phyloP scores from a whole-genome alignment of 2,113 vertebrate species.

The Apus apus region DNA sequence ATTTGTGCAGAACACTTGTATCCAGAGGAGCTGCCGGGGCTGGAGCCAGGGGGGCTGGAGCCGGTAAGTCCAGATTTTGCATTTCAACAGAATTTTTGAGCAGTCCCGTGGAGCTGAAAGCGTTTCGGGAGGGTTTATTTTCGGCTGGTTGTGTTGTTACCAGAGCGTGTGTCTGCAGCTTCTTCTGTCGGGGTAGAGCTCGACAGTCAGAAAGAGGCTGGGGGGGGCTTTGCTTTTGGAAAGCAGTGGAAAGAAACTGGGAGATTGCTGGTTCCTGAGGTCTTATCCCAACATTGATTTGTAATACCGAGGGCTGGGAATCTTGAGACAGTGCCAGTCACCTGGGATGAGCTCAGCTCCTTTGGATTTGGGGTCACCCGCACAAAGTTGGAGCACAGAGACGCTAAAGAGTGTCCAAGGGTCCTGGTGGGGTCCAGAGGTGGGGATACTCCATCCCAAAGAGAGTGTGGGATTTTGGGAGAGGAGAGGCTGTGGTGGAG shows the following conservation, averaged over 20 bases:
- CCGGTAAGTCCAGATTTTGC: too few relatives aligned
- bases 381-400: neutral
- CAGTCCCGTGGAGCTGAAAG: neutral
- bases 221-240: neutral
- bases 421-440: too few relatives aligned
- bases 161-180: neutral
- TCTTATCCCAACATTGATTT: neutral
- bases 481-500: neutral
- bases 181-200: fast-evolving
- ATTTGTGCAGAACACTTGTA: neutral
- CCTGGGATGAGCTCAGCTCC: fast-evolving
- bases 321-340: too few relatives aligned
- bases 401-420: neutral
- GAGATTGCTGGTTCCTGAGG: neutral
- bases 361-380: too few relatives aligned
- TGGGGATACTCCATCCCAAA: too few relatives aligned
- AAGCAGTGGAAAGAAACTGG: neutral
- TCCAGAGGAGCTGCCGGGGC: too few relatives aligned
- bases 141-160: too few relatives aligned
- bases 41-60: too few relatives aligned
- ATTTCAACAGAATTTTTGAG: neutral
- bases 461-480: neutral
- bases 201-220: fast-evolving
- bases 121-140: too few relatives aligned
- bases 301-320: neutral